A percentile compares a stretch with the other conserved stretches of the same genome.
These are phyloP conservation scores for Podarcis lilfordi DNA, from an alignment of 2,797 vertebrate species.

Conservation along the genomic window DNA sequence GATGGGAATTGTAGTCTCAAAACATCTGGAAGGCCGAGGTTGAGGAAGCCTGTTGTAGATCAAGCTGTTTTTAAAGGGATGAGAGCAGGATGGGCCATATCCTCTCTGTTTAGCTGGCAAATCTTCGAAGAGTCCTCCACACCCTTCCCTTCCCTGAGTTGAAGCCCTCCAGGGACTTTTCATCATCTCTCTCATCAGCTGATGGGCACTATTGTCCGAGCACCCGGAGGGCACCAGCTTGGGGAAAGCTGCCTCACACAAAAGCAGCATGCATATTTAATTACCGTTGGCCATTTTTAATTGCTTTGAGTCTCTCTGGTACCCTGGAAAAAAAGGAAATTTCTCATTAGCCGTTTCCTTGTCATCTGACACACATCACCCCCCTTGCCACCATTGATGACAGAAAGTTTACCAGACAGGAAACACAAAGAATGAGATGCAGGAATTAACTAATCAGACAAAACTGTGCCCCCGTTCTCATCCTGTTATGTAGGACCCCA, in stretches of 20 bases:
- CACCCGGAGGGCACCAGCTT: no score
- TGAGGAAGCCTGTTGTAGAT: neutral
- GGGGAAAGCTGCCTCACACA: neutral
- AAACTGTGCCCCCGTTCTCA: neutral
- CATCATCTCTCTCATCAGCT: no score
- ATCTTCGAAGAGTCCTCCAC: no score
- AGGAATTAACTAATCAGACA: neutral
- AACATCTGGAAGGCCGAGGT: no score
- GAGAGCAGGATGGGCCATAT: neutral
- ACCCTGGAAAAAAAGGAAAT: slow-evolving; percentile 11
- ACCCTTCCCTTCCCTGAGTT: no score
- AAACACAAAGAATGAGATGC: neutral
- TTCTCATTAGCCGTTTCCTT: slow-evolving; percentile 4
- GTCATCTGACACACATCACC: no score
- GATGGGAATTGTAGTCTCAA: no score
- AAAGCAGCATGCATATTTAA: neutral
- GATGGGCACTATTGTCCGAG: no score
- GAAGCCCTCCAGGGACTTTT: no score
- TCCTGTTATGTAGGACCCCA: neutral
- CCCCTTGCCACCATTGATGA: neutral
- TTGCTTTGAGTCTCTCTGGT: neutral
- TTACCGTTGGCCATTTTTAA: neutral
- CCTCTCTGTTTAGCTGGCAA: neutral
- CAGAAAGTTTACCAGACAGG: neutral
- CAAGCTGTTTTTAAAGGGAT: neutral